Conservation (phyloP, 1,140 invertebrate genomes). For the Sitophilus oryzae region DNA sequence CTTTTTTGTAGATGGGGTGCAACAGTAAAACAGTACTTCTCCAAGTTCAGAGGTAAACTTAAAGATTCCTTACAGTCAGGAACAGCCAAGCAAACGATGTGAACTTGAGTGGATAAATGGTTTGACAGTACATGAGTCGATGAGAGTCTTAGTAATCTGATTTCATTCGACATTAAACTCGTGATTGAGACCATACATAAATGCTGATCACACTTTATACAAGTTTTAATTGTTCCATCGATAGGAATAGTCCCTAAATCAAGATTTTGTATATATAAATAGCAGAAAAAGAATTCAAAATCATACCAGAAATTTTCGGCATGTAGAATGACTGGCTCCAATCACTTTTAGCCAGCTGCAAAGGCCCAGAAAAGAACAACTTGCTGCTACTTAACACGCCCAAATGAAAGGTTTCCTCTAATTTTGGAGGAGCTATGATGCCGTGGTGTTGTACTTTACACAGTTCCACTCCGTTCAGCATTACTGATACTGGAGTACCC, state of each 20-base stretch:
- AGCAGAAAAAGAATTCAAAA: background rate
- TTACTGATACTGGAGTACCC: conserved; percentile 50
- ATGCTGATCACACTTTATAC: conserved; percentile 47
- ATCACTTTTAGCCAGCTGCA: conserved; percentile 51
- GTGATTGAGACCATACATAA: conserved; percentile 48
- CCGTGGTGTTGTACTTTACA: conserved; percentile 55
- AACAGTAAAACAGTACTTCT: conserved; percentile 42
- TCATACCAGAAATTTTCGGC: conserved; percentile 51
- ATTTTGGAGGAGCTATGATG: conserved; percentile 55
- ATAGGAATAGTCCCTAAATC: conserved; percentile 47
- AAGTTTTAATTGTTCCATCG: conserved; percentile 49
- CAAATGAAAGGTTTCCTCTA: conserved; percentile 53
- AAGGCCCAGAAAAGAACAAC: conserved; percentile 47
- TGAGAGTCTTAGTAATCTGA: conserved; percentile 49
- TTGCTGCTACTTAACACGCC: conserved; percentile 47
- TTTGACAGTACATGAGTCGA: conserved; percentile 54
- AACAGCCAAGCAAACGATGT: conserved; percentile 48
- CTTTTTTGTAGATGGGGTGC: conserved; percentile 44
- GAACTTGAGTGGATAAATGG: conserved; percentile 47
- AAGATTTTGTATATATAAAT: background rate
- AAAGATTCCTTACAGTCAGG: conserved; percentile 40
- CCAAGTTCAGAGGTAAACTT: conserved; percentile 42
- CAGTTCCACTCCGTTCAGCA: conserved; percentile 48
- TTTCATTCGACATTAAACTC: conserved; percentile 50
- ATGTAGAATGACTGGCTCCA: conserved; percentile 56